A percentile compares a stretch with the other conserved stretches of the same genome.
These are phyloP conservation scores for Lasioglossum figueresi DNA, from an alignment of 2,888 invertebrate species.

Conservation along the genomic window DNA sequence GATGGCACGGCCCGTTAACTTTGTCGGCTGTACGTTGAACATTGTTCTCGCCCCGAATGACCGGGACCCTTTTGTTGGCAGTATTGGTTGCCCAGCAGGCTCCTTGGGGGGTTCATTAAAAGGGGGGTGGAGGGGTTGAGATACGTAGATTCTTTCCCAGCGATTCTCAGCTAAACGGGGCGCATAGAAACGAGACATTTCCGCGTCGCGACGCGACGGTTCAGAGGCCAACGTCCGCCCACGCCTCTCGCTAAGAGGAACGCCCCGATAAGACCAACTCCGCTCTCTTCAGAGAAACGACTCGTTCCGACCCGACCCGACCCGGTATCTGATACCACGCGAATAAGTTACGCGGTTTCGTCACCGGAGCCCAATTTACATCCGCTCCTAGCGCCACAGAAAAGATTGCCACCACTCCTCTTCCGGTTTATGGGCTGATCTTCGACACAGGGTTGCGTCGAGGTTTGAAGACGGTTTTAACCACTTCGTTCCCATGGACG, in stretches of 20 bases:
- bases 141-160: constrained; percentile 39
- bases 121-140: background rate
- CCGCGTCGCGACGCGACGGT: constrained; percentile 17
- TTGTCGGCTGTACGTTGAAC: background rate
- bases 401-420: background rate
- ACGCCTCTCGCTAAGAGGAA: constrained; percentile 10
- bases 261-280: constrained; percentile 25
- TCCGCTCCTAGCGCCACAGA: background rate
- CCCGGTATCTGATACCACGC: background rate
- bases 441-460: too few species aligned
- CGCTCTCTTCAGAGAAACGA: background rate
- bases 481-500: too few species aligned
- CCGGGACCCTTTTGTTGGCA: background rate
- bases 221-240: constrained; percentile 17
- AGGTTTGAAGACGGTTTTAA: too few species aligned
- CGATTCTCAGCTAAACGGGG: background rate
- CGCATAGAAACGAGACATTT: constrained; percentile 55
- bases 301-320: background rate
- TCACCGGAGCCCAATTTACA: constrained; percentile 4
- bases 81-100: background rate
- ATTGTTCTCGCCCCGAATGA: background rate
- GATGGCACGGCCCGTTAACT: constrained; percentile 8
- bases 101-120: background rate
- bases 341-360: background rate
- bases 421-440: background rate